Conservation (phyloP, 2,797 vertebrate species). For the Gobionotothen gibberifrons region DNA sequence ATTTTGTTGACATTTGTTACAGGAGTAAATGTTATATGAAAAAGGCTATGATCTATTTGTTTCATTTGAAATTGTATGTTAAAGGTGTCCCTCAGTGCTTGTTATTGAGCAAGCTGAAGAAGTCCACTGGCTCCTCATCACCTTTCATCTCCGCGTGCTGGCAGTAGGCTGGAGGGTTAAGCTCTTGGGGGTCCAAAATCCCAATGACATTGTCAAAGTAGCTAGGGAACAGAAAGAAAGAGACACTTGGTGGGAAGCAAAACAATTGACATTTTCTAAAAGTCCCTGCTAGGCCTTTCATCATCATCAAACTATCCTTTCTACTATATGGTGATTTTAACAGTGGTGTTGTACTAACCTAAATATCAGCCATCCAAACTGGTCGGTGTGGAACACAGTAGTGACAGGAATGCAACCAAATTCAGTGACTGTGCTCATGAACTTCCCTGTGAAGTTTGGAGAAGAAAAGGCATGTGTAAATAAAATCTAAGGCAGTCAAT, state of each 20-base stretch:
- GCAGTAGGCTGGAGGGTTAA: constrained; percentile 78
- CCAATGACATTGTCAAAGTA: constrained; percentile 74
- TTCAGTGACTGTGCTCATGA: constrained; percentile 72
- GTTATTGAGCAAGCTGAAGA: constrained; percentile 55
- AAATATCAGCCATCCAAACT: constrained; percentile 60
- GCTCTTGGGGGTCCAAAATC: constrained; percentile 59
- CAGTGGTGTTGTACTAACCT: constrained; percentile 63
- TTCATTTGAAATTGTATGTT: neutral
- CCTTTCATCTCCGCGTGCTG: neutral
- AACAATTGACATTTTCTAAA: too few species aligned
- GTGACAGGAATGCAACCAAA: constrained; percentile 81
- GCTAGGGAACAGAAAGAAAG: constrained; percentile 51
- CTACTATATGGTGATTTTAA: neutral
- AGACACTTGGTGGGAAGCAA: accelerated
- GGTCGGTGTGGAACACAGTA: neutral
- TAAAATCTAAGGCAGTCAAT: neutral
- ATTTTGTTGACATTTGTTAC: neutral
- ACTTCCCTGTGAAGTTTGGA: constrained; percentile 61
- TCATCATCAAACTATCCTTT: neutral
- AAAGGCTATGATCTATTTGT: neutral
- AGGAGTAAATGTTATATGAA: neutral
- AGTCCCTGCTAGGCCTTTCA: neutral
- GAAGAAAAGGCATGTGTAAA: neutral
- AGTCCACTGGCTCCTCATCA: constrained; percentile 24
- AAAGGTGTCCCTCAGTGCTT: neutral